Conservation (phyloP, 2,888 invertebrate species). For the Malthinus flaveolus region DNA sequence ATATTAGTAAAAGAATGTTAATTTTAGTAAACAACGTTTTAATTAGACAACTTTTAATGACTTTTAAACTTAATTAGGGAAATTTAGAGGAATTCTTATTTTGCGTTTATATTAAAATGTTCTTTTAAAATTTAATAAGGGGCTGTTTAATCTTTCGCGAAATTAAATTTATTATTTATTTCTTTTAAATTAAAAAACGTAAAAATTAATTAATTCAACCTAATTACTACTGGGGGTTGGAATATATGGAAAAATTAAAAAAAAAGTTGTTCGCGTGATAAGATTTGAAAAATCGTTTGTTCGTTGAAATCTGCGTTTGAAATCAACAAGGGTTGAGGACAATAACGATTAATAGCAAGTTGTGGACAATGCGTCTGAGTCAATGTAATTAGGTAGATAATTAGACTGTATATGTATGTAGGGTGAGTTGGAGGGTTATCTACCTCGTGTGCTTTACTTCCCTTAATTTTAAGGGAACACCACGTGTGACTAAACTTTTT, state of each 20-base stretch:
- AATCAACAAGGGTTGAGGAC: slow-evolving; percentile 27
- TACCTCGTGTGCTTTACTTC: slow-evolving; percentile 30
- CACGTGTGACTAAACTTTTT: slow-evolving; percentile 25
- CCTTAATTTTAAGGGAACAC: slow-evolving; percentile 26
- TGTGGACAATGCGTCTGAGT: slow-evolving; percentile 38
- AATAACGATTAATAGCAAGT: slow-evolving; percentile 38
- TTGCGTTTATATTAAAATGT: no score
- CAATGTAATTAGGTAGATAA: slow-evolving; percentile 42
- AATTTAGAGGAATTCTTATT: no score
- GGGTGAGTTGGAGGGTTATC: slow-evolving; percentile 30
- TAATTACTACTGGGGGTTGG: no score
- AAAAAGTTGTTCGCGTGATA: slow-evolving; percentile 16
- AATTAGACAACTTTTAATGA: no score
- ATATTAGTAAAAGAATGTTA: no score
- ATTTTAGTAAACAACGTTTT: no score
- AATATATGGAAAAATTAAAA: no score
- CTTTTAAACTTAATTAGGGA: no score
- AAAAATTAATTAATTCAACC: background rate
- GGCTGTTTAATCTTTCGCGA: no score
- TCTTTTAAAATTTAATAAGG: no score
- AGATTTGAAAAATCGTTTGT: slow-evolving; percentile 9
- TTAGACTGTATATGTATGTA: slow-evolving; percentile 30
- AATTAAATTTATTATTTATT: no score
- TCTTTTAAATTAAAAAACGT: slow-evolving; percentile 1
- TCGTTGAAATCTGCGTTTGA: slow-evolving; percentile 23